These are phyloP conservation scores for Lottia gigantea DNA, from an alignment of 2,888 invertebrate species.

Conservation along the genomic window DNA sequence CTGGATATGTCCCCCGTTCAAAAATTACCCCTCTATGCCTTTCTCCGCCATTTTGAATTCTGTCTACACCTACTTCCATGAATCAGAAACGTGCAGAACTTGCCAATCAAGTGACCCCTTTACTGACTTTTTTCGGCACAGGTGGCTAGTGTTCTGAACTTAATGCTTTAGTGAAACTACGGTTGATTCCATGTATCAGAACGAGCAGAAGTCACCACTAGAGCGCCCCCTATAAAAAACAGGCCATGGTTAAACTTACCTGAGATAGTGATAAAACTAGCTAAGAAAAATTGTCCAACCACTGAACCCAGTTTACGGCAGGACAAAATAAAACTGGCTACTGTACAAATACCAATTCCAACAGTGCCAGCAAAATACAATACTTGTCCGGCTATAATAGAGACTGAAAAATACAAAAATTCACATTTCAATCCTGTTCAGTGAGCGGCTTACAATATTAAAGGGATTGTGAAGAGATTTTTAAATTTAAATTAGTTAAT, in stretches of 20 bases:
- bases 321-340: slow-evolving; percentile 38
- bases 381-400: slow-evolving; percentile 36
- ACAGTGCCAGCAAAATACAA: slow-evolving; percentile 34
- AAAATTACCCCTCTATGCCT: background rate
- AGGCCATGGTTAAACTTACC: slow-evolving; percentile 29
- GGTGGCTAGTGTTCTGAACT: too few species aligned
- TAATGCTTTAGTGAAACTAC: too few species aligned
- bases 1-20: too few species aligned
- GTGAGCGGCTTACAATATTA: too few species aligned
- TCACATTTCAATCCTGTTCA: slow-evolving; percentile 15
- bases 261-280: slow-evolving; percentile 38
- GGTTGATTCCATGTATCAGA: too few species aligned
- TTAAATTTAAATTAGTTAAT: too few species aligned
- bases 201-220: too few species aligned
- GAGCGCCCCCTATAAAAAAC: too few species aligned
- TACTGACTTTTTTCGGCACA: too few species aligned
- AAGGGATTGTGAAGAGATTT: too few species aligned
- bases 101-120: too few species aligned
- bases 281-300: slow-evolving; percentile 46
- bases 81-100: too few species aligned
- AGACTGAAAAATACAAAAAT: slow-evolving; percentile 28
- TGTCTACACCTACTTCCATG: background rate
- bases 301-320: slow-evolving; percentile 41
- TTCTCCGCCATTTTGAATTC: background rate
- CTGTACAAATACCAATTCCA: slow-evolving; percentile 35